Conservation (phyloP, 2,797 vertebrate genomes). For the Hylomyscus alleni region DNA sequence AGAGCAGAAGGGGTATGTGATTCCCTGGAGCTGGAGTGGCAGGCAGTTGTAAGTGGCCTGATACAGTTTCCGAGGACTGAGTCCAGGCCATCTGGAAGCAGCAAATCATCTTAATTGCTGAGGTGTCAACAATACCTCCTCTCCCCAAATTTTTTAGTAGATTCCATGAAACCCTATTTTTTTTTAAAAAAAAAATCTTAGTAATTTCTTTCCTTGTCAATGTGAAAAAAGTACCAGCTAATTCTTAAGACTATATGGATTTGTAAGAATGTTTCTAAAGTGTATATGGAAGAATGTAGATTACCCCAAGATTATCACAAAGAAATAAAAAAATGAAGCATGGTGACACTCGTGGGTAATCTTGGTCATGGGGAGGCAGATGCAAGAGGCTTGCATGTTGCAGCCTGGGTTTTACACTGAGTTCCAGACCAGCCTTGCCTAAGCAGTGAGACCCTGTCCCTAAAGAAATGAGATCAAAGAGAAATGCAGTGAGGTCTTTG, state of each 20-base stretch:
- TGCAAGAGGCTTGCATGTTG: background rate
- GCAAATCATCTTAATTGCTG: background rate
- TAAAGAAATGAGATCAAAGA: background rate
- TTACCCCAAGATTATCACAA: background rate
- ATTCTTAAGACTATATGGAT: slow-evolving; percentile 5
- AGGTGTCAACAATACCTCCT: too few relatives aligned
- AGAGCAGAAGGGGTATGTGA: background rate
- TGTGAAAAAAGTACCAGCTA: background rate
- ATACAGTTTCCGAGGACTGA: too few relatives aligned
- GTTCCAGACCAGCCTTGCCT: background rate
- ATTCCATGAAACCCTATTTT: background rate
- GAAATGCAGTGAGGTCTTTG: background rate
- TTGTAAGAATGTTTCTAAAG: slow-evolving; percentile 31
- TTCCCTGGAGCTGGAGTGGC: background rate
- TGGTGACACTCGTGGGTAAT: background rate
- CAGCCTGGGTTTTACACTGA: background rate
- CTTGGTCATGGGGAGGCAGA: background rate
- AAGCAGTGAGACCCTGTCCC: background rate
- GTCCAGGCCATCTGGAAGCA: background rate
- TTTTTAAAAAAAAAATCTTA: background rate
- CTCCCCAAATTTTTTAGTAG: background rate
- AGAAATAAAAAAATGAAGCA: background rate
- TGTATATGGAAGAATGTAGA: slow-evolving; percentile 14
- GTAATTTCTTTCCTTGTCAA: background rate
- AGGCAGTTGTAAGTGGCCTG: background rate